Percentiles rank a stretch among this genome's conserved stretches.
Evolutionary conservation across 2,113 vertebrate genomes (phyloP).

Genomic region (Pituophis catenifer): DNA sequence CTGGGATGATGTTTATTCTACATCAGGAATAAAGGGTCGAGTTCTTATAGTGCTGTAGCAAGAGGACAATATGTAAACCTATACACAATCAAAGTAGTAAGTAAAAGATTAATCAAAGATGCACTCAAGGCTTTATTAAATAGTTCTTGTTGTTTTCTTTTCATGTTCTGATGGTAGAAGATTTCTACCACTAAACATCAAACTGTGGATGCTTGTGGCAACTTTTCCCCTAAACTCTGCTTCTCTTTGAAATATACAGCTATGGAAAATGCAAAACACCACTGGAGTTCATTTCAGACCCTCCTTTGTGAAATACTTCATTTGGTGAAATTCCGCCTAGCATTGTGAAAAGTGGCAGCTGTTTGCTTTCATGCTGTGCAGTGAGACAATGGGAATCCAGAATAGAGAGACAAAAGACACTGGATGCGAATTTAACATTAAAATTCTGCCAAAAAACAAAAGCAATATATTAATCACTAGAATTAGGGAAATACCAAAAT

Average conservation of each 20-base stretch:
- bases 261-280: neutral
- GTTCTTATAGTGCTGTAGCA: neutral
- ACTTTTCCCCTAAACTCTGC: neutral
- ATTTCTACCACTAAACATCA: neutral
- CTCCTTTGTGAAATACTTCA: neutral
- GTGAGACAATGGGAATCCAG: neutral
- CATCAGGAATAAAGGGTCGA: neutral
- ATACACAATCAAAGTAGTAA: neutral
- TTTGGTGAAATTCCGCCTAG: neutral
- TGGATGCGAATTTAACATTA: neutral
- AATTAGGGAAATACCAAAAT: neutral
- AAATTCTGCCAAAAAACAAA: neutral
- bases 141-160: neutral
- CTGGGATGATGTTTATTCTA: neutral
- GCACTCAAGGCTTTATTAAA: neutral
- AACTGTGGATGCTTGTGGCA: neutral
- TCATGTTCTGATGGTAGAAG: neutral
- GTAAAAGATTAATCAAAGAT: neutral
- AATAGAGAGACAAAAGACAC: neutral
- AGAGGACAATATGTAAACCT: neutral
- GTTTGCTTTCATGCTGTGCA: neutral
- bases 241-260: neutral
- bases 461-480: neutral
- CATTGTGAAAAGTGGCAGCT: neutral
- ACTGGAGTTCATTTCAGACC: neutral